Base-by-base conservation (phyloP, 2,113 vertebrate genomes). In the Nesogale talazaci region DNA sequence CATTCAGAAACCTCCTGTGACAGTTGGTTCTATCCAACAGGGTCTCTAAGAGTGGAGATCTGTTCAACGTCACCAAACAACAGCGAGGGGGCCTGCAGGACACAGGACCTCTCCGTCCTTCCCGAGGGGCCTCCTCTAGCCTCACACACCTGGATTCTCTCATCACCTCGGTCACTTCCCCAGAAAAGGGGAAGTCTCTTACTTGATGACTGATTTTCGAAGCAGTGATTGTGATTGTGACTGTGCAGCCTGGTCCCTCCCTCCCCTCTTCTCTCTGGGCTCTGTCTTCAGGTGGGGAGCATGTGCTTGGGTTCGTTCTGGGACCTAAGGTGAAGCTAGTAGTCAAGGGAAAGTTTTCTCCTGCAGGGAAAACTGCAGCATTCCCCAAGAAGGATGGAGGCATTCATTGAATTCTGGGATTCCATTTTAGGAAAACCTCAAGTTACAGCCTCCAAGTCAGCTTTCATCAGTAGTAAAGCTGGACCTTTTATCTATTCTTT, bases 281-380 rank as follows among this genome's bases (percentile, higher is more conserved):
- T 90, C 46, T 93, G 46, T 78, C 52, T 92, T 36, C 34, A 31
- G 82, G 16, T n/a, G 88, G 52, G 88, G 12, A 75, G 61, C 46
- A 89, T 23, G 57, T 46, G 10, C 25, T 74, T 67, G 17, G 34
- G 42, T 23, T 20, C 16, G 15, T 19, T 80, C 80, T 65, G 16
- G 72, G 16, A 40, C 82, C 52, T 23, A 56, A 85, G 9, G 74
- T 56, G 84, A 78, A 15, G 4, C 74, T 81, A 38, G 63, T 52
- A 59, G 57, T 25, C 69, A 84, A 76, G 23, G 23, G 14, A n/a
- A n/a, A n/a, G n/a, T 92, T 74, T 67, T 36, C 6, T 15, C 38
- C 56, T 46, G 59, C 25, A 83, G 27, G 25, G 25, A 34, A 79
- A 16, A 69, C 22, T 14, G 25, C 14, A 70, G 15, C 77, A 31